These are phyloP conservation scores for Halcyon leucocephala DNA, from an alignment of 2,797 vertebrate genomes.

Conservation along the genomic window DNA sequence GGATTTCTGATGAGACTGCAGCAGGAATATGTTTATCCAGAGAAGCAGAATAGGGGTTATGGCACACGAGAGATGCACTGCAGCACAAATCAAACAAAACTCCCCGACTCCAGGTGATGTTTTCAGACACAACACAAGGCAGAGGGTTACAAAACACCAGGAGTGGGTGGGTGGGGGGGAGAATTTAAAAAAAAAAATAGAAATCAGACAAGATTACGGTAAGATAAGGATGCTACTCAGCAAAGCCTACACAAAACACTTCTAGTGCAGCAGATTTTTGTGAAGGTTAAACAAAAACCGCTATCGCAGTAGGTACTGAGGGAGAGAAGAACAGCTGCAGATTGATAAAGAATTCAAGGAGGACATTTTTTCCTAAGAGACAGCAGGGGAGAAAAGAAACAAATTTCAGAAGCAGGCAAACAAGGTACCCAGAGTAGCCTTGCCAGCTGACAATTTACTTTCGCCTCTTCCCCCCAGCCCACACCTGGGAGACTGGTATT, in stretches of 20 bases:
- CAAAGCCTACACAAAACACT: not conserved
- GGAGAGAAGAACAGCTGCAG: not conserved
- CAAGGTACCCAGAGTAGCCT: not conserved
- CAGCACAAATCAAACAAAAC: not conserved
- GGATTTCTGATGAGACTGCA: not conserved
- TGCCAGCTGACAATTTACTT: slow-evolving; percentile 41
- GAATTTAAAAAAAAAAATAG: not conserved
- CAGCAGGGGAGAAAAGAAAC: not conserved
- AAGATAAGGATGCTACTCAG: not conserved
- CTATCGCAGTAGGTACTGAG: not conserved
- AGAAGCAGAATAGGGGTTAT: not conserved
- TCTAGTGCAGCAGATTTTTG: not conserved
- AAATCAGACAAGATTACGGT: not conserved
- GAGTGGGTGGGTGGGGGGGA: rapidly evolving
- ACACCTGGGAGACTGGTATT: slow-evolving; percentile 18
- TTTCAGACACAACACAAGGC: not conserved
- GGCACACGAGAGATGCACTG: not conserved
- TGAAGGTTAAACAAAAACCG: slow-evolving; percentile 38
- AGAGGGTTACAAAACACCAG: not conserved
- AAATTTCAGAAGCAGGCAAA: not conserved
- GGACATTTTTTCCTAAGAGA: not conserved
- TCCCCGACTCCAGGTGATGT: not conserved
- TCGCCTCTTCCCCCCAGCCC: not conserved
- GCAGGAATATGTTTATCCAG: not conserved
- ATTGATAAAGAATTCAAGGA: not conserved